Percentiles rank a stretch among this genome's conserved stretches.
Evolutionary conservation across 2,113 vertebrate species (phyloP).

Genomic region (Alethe castanea): DNA sequence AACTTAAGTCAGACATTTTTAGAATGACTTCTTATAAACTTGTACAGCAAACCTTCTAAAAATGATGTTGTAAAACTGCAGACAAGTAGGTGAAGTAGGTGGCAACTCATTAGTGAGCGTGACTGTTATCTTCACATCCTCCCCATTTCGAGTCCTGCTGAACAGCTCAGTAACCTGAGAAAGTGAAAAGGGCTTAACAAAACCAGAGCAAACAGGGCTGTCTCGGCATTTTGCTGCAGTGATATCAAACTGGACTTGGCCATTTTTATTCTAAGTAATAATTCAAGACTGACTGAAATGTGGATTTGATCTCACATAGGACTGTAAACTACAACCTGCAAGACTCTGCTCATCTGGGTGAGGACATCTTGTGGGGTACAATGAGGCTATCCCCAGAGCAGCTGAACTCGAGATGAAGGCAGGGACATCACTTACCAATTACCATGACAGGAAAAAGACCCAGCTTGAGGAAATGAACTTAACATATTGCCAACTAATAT

Average conservation of each 20-base stretch:
- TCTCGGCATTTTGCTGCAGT: background rate
- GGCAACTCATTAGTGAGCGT: constrained; percentile 90
- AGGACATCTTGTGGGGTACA: background rate
- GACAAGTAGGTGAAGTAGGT: constrained; percentile 87
- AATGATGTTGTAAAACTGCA: constrained; percentile 95
- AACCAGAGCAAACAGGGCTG: background rate
- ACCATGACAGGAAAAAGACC: background rate
- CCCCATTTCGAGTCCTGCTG: constrained; percentile 82
- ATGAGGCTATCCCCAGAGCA: background rate
- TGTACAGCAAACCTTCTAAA: constrained; percentile 81
- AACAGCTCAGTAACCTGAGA: constrained; percentile 83
- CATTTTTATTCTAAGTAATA: background rate
- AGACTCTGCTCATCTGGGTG: background rate
- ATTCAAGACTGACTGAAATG: background rate
- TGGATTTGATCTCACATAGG: background rate
- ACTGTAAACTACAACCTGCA: background rate
- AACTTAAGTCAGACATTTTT: background rate
- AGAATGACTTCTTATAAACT: background rate
- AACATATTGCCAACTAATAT: background rate
- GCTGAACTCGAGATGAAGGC: background rate
- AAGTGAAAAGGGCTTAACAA: background rate
- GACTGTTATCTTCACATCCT: constrained; percentile 85
- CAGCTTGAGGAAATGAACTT: background rate
- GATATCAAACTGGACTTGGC: background rate
- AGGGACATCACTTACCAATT: background rate